phyloP scores from a whole-genome alignment of 2,113 vertebrate species.

The Rattus norvegicus region DNA sequence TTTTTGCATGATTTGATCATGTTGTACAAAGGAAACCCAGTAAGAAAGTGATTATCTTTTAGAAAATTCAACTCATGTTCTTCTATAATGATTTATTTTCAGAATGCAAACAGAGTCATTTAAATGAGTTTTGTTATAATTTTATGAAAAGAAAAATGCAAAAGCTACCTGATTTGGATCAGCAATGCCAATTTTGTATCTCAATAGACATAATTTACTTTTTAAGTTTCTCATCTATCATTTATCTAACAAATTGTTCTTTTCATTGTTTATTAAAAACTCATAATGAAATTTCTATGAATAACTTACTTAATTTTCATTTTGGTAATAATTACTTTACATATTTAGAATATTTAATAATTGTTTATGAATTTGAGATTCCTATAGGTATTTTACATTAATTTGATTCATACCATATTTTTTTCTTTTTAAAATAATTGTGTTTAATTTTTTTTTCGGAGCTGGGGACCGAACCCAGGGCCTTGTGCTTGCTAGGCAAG shows the following conservation, averaged over 20 bases:
- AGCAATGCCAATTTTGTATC: background rate
- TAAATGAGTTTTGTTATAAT: background rate
- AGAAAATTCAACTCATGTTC: background rate
- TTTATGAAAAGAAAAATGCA: background rate
- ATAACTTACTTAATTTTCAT: background rate
- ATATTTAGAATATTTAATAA: background rate
- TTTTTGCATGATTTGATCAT: conserved; percentile 11
- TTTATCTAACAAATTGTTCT: background rate
- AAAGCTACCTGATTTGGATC: background rate
- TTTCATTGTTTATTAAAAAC: background rate
- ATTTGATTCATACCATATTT: background rate
- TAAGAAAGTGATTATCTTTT: background rate
- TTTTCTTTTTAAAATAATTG: no score
- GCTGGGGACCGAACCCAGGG: no score
- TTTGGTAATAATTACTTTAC: background rate
- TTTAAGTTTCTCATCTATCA: background rate
- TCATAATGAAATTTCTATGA: background rate
- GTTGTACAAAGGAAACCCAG: background rate
- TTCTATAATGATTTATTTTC: conserved; percentile 14
- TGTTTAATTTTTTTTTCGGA: no score
- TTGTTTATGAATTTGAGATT: background rate
- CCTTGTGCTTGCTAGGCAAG: no score
- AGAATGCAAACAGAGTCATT: background rate
- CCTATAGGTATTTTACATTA: background rate
- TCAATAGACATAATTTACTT: background rate